Base-by-base conservation (phyloP, 2,797 vertebrate species). In the Paramormyrops hopkinsi region DNA sequence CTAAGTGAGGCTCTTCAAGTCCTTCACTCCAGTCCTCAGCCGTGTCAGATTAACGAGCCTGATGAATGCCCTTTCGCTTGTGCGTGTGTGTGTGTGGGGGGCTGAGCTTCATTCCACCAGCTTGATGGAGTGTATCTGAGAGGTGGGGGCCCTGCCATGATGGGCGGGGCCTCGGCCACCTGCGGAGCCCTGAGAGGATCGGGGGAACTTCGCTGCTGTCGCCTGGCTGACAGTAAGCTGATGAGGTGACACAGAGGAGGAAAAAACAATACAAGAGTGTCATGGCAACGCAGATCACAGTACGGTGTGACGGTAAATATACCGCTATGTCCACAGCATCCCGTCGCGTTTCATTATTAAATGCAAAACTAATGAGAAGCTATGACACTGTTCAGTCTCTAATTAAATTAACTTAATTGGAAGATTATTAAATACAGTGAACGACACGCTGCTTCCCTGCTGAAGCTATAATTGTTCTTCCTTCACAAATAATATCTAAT, bases 161-260 rank as follows among this genome's bases (percentile, higher is more conserved):
- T 94, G 91, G 12, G 88, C 8, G 14, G 79, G 44, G 46, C 93
- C 93, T 48, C 56, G 65, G 29, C 89, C 44, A 0, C n/a, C 93
- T 29, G 22, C 89, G 90, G 93, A 91, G 5, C 93, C 93, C 86
- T 94, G 91, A 56, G 94, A 33, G 69, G 93, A 92, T 90, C 94
- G 94, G 86, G 95, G 95, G 86, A 96, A 96, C 88, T 95, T 96
- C 88, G 95, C 95, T 89, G 96, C 96, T 89, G 92, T 90, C 0
- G 96, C 96, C 91, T 97, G 96, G 90, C 96, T 94, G 93, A 96
- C 93, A 41, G 96, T 96, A 95, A 96, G 96, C 96, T 97, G 94
- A 92, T 94, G 29, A 65, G 46, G 50, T 6, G 79, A 46, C 44
- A 5, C 51, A n/a, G 22, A 53, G n/a, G 17, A 25, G 9, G 87